These are phyloP conservation scores for Semicossyphus pulcher DNA, from an alignment of 2,113 vertebrate species.

Conservation along the genomic window DNA sequence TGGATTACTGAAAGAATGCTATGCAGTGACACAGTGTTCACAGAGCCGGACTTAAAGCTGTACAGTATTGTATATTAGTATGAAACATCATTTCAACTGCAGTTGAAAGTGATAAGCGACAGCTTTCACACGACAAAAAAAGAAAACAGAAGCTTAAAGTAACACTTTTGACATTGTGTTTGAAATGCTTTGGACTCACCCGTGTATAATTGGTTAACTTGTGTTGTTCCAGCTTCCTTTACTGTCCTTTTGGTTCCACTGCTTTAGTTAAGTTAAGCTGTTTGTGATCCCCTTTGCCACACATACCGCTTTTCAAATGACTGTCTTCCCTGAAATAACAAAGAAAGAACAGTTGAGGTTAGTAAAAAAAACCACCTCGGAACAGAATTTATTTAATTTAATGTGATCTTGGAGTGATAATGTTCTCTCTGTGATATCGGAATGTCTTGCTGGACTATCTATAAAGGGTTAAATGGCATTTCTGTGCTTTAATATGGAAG, in stretches of 20 bases:
- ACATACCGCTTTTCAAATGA: conserved; percentile 54
- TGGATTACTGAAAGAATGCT: not conserved
- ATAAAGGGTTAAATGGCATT: no score
- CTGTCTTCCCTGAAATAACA: conserved; percentile 37
- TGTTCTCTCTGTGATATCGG: not conserved
- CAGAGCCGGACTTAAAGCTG: not conserved
- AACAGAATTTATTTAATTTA: no score
- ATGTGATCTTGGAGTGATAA: no score
- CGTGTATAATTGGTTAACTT: conserved; percentile 52
- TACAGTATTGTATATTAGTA: not conserved
- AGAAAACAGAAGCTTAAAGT: conserved; percentile 8
- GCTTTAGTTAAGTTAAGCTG: conserved; percentile 23
- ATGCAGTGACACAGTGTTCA: not conserved
- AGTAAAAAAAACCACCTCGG: no score
- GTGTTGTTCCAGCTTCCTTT: conserved; percentile 54
- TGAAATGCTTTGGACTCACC: conserved; percentile 7
- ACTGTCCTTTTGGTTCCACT: conserved; percentile 56
- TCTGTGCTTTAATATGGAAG: no score
- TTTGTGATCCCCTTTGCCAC: conserved; percentile 49
- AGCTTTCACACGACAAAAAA: not conserved
- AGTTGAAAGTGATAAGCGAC: not conserved
- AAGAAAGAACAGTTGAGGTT: conserved; percentile 33
- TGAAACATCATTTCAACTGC: no score
- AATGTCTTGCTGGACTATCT: not conserved
- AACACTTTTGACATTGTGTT: not conserved